These are phyloP conservation scores for Phalloptychus januarius DNA, from an alignment of 2,797 vertebrate genomes.

Conservation along the genomic window DNA sequence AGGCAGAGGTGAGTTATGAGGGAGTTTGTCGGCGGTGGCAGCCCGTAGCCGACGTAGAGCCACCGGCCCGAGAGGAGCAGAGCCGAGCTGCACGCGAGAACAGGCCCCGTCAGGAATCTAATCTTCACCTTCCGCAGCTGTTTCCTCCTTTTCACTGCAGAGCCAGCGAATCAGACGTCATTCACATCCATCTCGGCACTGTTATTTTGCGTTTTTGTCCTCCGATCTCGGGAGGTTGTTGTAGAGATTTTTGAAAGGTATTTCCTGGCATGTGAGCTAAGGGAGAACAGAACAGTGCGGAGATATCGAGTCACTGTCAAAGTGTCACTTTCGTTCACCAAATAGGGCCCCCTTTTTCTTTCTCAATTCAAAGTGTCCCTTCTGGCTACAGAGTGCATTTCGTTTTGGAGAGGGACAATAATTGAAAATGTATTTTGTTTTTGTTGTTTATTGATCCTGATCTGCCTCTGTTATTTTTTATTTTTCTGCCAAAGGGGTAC, in stretches of 20 bases:
- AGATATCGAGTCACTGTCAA: not conserved
- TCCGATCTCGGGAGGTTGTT: conserved; percentile 15
- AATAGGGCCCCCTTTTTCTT: not conserved
- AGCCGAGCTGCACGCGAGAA: conserved; percentile 25
- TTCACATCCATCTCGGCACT: conserved; percentile 43
- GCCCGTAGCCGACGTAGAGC: conserved; percentile 22
- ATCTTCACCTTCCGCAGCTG: conserved; percentile 77
- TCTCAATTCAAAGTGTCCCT: not conserved
- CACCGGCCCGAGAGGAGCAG: conserved; percentile 5
- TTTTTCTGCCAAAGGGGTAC: conserved; percentile 41
- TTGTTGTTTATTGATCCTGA: conserved; percentile 36
- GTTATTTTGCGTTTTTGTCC: conserved; percentile 45
- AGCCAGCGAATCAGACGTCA: conserved; percentile 46
- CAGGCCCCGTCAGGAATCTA: conserved; percentile 57
- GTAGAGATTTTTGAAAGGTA: conserved; percentile 28
- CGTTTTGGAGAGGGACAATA: not conserved
- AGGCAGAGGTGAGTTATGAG: conserved; percentile 49
- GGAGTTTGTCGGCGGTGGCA: conserved; percentile 30
- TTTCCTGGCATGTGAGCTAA: conserved; percentile 23
- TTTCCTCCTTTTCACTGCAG: conserved; percentile 73
- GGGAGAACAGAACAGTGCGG: conserved; percentile 10
- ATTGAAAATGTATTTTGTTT: conserved; percentile 34
- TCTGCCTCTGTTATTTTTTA: conserved; percentile 5
- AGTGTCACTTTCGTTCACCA: not conserved
- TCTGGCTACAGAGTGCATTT: not conserved